These are phyloP conservation scores for Ooceraea biroi DNA, from an alignment of 1,140 invertebrate species.

Conservation along the genomic window DNA sequence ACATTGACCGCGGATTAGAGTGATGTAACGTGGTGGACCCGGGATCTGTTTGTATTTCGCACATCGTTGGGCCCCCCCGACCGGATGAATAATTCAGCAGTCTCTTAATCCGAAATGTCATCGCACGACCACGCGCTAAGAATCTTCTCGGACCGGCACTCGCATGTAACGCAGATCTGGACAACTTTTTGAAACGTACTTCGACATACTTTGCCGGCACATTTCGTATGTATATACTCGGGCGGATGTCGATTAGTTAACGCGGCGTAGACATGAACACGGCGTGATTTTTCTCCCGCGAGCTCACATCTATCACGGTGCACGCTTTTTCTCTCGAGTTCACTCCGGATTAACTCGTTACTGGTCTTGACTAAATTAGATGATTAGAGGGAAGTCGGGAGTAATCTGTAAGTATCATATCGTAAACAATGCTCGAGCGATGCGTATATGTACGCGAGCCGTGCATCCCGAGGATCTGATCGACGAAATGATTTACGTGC, in stretches of 20 bases:
- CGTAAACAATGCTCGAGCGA: constrained; percentile 16
- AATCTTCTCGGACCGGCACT: constrained; percentile 7
- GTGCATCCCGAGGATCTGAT: constrained; percentile 7
- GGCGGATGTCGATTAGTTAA: constrained; percentile 27
- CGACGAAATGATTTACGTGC: constrained; percentile 69
- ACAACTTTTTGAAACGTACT: constrained; percentile 4
- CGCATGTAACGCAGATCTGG: not conserved
- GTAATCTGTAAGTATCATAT: not conserved
- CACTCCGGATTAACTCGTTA: constrained; percentile 60
- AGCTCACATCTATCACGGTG: not conserved
- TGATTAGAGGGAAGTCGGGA: constrained; percentile 35
- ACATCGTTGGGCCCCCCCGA: constrained; percentile 1
- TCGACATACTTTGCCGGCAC: constrained; percentile 9
- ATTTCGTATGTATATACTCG: constrained; percentile 33
- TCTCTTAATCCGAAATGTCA: constrained; percentile 57
- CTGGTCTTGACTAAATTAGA: constrained; percentile 60
- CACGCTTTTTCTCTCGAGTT: not conserved
- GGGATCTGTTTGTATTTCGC: constrained; percentile 45
- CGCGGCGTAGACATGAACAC: not conserved
- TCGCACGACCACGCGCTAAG: constrained; percentile 36
- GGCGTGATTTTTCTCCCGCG: constrained; percentile 2
- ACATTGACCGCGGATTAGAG: constrained; percentile 64
- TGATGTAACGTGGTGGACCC: constrained; percentile 27
- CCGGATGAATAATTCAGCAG: constrained; percentile 57
- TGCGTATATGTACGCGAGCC: not conserved